Base-by-base conservation (phyloP, 2,113 vertebrate species). In the Emydocephalus ijimae region DNA sequence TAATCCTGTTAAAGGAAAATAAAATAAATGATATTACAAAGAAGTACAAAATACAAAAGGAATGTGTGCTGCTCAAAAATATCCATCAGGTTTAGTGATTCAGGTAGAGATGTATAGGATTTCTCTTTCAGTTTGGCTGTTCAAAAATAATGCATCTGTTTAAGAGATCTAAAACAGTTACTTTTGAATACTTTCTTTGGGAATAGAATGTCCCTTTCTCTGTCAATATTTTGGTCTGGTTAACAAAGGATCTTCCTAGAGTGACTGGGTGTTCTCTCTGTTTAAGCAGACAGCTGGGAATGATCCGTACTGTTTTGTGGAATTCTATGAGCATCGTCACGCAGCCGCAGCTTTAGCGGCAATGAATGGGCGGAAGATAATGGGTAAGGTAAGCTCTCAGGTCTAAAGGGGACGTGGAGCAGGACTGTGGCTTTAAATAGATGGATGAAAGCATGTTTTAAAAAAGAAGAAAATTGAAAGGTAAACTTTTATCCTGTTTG, bases 341-440 rank as follows among this genome's bases (percentile, higher is more conserved):
- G 99, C 99, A 91, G 99, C 99, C 74, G 99, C 99, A 21, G 99
- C 99, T 0, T 96, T 99, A 96, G 99, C 99, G 94, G 99, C 99
- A 85, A 99, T 99, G 98, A 99, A 99, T 91, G 99, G 99, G 95
- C 98, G 99, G 98, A 99, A 99, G 98, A 99, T 99, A 98, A 99
- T 99, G 98, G 99, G 99, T 98, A 99, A 99, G 99, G 99, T 99
- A 99, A 98, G 98, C 96, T 98, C 97, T 98, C 97, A 54, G 97
- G 96, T 97, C 97, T 98, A 95, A 93, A 97, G 97, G 97, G 98
- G 98, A 98, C 97, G 98, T 96, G 97, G 95, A 87, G 93, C 91
- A 64, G 88, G 26, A 74, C 85, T 74, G 0, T 48, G 85, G 29
- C 34, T 26, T 10, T 7, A 57, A 45, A 20, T 26, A 5, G 0